Conservation (phyloP, 92 coral and sea anemone genomes). For the Heteractis magnifica region DNA sequence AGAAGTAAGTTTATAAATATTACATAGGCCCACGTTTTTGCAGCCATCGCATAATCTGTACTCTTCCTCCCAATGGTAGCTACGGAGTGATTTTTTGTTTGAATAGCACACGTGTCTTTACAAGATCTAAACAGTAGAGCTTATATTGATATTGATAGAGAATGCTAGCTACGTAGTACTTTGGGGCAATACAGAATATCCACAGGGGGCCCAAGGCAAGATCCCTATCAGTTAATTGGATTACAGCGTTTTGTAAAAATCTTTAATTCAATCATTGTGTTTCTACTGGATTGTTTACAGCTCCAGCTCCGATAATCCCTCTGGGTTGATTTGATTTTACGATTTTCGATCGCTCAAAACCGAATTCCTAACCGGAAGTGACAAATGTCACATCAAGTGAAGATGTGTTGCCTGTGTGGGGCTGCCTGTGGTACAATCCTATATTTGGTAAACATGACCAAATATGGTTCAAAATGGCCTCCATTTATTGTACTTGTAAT, state of each 20-base stretch:
- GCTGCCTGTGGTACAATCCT: background rate
- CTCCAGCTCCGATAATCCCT: no score
- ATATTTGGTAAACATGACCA: background rate
- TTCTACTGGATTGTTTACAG: no score
- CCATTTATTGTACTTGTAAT: background rate
- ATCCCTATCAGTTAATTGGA: background rate
- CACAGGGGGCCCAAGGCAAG: background rate
- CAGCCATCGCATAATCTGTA: background rate
- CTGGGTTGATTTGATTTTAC: no score
- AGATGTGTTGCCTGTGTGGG: no score
- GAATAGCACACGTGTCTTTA: conserved; percentile 5
- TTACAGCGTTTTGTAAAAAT: background rate
- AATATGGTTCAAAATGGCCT: background rate
- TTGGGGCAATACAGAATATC: background rate
- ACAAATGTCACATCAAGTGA: background rate
- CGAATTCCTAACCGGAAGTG: background rate
- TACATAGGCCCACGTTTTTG: background rate
- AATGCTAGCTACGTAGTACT: no score
- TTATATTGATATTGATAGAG: background rate
- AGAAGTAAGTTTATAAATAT: background rate
- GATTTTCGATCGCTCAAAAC: no score
- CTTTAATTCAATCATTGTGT: background rate
- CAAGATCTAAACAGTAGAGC: background rate
- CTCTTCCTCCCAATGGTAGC: background rate
- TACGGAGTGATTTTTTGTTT: background rate